Conservation (phyloP, 2,113 vertebrate species). For the Mastomys natalensis region DNA sequence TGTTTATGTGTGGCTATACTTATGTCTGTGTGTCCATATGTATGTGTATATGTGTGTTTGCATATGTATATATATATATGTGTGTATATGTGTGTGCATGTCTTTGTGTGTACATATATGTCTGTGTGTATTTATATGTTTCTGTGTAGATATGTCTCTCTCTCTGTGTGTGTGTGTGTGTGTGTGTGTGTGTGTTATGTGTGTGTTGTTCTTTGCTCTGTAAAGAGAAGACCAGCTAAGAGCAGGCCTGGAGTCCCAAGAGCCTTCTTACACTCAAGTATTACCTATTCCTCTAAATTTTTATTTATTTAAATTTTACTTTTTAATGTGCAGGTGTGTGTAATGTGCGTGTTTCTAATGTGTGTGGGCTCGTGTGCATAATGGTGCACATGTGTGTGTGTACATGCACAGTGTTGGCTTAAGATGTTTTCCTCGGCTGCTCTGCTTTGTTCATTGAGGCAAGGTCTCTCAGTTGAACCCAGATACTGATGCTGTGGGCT, state of each 20-base stretch:
- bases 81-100: not conserved
- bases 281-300: not conserved
- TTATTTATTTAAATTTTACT: not conserved
- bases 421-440: not conserved
- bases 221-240: not conserved
- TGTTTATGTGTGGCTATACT: not conserved
- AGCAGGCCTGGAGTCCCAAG: not conserved
- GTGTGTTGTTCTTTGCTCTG: not conserved
- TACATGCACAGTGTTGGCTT: too few species aligned
- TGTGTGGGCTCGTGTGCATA: not conserved
- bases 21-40: not conserved
- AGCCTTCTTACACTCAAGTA: fast-evolving
- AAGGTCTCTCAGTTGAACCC: not conserved
- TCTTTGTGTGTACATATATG: not conserved
- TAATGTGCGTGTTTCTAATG: not conserved
- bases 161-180: not conserved
- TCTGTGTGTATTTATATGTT: not conserved
- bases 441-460: not conserved
- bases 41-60: not conserved
- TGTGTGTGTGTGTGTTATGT: not conserved
- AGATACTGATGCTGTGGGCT: not conserved
- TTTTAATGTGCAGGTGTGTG: not conserved
- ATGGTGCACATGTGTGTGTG: not conserved
- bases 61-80: not conserved
- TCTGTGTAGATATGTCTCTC: not conserved